Percentiles rank a stretch among this genome's conserved stretches.
Conservation (phyloP, 2,113 vertebrate genomes). For the Pelecanoides urinatrix region DNA sequence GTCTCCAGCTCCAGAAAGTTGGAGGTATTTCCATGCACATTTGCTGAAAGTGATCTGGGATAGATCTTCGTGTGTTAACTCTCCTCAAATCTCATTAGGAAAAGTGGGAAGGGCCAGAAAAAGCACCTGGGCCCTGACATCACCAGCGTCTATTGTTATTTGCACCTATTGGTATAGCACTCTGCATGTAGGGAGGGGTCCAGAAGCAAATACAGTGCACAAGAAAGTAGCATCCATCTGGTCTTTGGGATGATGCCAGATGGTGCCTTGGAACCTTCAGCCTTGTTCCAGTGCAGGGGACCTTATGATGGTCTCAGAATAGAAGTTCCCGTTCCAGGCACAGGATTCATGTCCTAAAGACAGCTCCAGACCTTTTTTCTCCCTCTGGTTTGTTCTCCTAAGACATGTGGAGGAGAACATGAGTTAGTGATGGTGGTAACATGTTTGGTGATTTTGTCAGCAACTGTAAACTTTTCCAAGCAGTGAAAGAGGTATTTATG, state of each 20-base stretch:
- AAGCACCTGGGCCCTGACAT: neutral
- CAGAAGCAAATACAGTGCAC: neutral
- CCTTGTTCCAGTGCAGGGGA: neutral
- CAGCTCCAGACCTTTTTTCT: neutral
- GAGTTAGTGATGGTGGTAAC: neutral
- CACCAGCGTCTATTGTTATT: neutral
- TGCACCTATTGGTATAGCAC: neutral
- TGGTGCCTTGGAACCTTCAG: neutral
- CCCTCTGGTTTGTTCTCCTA: neutral
- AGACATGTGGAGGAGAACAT: neutral
- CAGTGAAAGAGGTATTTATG: neutral
- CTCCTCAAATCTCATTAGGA: neutral
- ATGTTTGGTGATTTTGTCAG: neutral
- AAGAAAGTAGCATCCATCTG: neutral
- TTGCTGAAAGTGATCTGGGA: neutral
- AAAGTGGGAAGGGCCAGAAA: neutral
- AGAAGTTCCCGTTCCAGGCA: neutral
- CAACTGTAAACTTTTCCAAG: neutral
- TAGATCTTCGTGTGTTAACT: neutral
- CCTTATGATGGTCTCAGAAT: neutral
- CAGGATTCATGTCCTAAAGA: neutral
- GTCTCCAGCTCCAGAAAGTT: neutral
- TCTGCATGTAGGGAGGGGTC: neutral
- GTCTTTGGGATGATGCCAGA: neutral
- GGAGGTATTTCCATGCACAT: neutral